Conservation (phyloP, 2,113 vertebrate species). For the Poecilia latipinna region DNA sequence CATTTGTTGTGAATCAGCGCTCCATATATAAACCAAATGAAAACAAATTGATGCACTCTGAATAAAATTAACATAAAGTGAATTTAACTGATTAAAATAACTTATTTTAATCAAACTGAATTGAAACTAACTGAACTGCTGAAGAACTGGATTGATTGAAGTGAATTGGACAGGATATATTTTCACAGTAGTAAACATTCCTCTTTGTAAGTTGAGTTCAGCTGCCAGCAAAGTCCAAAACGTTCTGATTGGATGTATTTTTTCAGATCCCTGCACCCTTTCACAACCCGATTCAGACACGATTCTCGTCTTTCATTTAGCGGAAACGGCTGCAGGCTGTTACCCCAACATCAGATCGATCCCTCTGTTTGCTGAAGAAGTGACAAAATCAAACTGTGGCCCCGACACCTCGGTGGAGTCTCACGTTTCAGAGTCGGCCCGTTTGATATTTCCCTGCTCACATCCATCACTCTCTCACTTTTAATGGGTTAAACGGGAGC, state of each 20-base stretch:
- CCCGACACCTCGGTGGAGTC: neutral
- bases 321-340: conserved; percentile 34
- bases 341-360: conserved; percentile 48
- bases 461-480: conserved; percentile 42
- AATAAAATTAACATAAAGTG: too few relatives aligned
- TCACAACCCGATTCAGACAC: conserved; percentile 2
- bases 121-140: too few relatives aligned
- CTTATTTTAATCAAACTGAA: too few relatives aligned
- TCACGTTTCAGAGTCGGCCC: conserved; percentile 19
- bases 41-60: too few relatives aligned
- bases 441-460: conserved; percentile 29
- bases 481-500: conserved; percentile 54
- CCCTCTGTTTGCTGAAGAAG: conserved; percentile 25
- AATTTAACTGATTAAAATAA: too few relatives aligned
- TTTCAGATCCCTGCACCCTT: neutral
- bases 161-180: too few relatives aligned
- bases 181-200: too few relatives aligned
- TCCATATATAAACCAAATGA: too few relatives aligned
- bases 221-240: neutral
- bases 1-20: too few relatives aligned
- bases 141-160: too few relatives aligned
- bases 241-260: conserved; percentile 13
- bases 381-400: conserved; percentile 22
- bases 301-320: conserved; percentile 39
- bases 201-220: neutral